phyloP scores from a whole-genome alignment of 2,888 invertebrate genomes.

The Rosalia funebris region DNA sequence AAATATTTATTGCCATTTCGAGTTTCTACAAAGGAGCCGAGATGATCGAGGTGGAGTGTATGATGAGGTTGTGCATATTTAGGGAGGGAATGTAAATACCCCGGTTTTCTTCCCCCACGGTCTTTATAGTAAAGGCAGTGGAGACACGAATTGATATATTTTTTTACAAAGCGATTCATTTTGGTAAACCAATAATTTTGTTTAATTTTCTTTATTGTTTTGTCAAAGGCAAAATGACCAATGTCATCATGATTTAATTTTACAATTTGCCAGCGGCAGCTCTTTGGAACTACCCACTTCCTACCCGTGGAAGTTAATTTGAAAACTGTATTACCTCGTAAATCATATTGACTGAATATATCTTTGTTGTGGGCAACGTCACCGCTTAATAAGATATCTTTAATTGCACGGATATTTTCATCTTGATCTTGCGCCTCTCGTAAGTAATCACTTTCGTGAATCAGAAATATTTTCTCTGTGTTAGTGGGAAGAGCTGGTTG shows the following conservation, averaged over 20 bases:
- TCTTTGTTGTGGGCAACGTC: slow-evolving; percentile 29
- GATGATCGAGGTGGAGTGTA: slow-evolving; percentile 9
- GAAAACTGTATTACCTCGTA: slow-evolving; percentile 32
- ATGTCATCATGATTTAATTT: slow-evolving; percentile 42
- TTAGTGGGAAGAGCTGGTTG: neutral
- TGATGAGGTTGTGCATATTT: slow-evolving; percentile 14
- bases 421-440: slow-evolving; percentile 35
- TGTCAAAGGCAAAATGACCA: slow-evolving; percentile 47
- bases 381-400: slow-evolving; percentile 31
- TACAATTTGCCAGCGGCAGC: slow-evolving; percentile 45
- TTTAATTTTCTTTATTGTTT: slow-evolving; percentile 34
- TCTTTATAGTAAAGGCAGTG: slow-evolving; percentile 19
- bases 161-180: slow-evolving; percentile 33
- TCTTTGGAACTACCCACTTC: slow-evolving; percentile 42
- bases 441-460: slow-evolving; percentile 35
- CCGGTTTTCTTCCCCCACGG: slow-evolving; percentile 16
- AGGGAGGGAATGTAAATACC: neutral
- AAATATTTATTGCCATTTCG: neutral
- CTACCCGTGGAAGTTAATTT: slow-evolving; percentile 28
- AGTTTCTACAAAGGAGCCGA: neutral
- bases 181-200: neutral
- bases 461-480: slow-evolving; percentile 11
- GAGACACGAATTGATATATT: slow-evolving; percentile 25
- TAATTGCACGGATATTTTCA: slow-evolving; percentile 29
- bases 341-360: slow-evolving; percentile 36